Percentiles rank a stretch among this genome's conserved stretches.
phyloP scores from a whole-genome alignment of 2,113 vertebrate species.

The Asarcornis scutulata region DNA sequence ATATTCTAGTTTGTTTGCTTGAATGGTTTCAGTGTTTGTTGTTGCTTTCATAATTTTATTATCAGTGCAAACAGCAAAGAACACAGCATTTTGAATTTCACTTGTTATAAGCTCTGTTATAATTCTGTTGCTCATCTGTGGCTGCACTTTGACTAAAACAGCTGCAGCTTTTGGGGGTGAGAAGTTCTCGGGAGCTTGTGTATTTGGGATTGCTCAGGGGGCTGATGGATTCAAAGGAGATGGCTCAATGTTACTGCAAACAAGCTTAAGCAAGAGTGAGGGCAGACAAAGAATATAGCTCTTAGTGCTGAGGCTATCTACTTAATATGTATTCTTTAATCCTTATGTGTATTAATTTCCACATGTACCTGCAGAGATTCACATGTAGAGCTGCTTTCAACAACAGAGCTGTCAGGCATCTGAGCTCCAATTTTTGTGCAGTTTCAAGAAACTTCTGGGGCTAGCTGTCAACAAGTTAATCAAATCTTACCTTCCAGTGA shows the following conservation, averaged over 20 bases:
- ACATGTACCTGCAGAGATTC: not conserved
- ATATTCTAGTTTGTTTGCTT: slow-evolving; percentile 22
- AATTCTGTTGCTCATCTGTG: slow-evolving; percentile 1
- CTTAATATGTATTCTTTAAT: not conserved
- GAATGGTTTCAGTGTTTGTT: slow-evolving; percentile 14
- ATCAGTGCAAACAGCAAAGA: slow-evolving; percentile 28
- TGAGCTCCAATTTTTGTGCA: not conserved
- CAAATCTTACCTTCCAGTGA: not conserved
- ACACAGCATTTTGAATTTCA: slow-evolving; percentile 36
- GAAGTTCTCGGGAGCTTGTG: not conserved
- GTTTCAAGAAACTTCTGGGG: not conserved
- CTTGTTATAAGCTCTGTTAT: not conserved
- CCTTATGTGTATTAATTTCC: not conserved
- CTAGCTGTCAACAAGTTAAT: not conserved
- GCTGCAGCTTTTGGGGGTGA: slow-evolving; percentile 37
- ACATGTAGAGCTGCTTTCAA: not conserved
- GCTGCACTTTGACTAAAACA: not conserved
- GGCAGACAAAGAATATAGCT: not conserved
- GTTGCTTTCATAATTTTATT: slow-evolving; percentile 46
- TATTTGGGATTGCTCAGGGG: not conserved
- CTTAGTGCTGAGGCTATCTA: not conserved
- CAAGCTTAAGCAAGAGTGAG: not conserved
- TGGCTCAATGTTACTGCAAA: not conserved
- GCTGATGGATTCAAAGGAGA: not conserved
- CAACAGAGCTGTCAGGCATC: not conserved